Evolutionary conservation across 2,888 invertebrate species (phyloP).

Genomic region (Harpagoxenus sublaevis): DNA sequence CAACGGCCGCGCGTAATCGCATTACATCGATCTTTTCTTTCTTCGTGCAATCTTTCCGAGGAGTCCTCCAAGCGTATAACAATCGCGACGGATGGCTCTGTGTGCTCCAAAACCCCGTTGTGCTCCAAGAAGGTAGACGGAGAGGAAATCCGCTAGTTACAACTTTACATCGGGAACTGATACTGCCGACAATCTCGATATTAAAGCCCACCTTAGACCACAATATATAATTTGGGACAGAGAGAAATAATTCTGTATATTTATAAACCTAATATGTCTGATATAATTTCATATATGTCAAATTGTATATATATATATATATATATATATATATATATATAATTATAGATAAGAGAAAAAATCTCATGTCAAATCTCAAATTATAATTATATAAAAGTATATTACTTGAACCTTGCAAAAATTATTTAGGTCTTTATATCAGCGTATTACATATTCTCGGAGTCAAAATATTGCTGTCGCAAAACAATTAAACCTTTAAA

Average conservation of each 20-base stretch:
- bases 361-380: background rate
- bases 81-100: conserved; percentile 6
- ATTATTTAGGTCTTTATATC: conserved; percentile 4
- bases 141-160: conserved; percentile 18
- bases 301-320: conserved; percentile 46
- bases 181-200: conserved; percentile 56
- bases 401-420: background rate
- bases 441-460: background rate
- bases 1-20: conserved; percentile 80
- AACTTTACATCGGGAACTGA: conserved; percentile 26
- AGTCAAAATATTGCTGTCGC: background rate
- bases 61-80: conserved; percentile 32
- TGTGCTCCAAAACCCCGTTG: conserved; percentile 5
- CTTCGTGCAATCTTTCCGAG: conserved; percentile 30
- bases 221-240: background rate
- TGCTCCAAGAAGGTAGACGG: conserved; percentile 17
- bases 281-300: conserved; percentile 14
- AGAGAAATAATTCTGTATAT: conserved; percentile 20
- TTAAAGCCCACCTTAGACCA: conserved; percentile 29
- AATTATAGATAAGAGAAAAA: conserved; percentile 19
- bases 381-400: background rate
- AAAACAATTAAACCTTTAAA: conserved; percentile 7
- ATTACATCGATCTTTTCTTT: conserved; percentile 21
- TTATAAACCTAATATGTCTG: background rate
- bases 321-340: conserved; percentile 45